Percentiles rank a stretch among this genome's conserved stretches.
Evolutionary conservation across 1,140 invertebrate genomes (phyloP).

Genomic region (Drosophila biarmipes): DNA sequence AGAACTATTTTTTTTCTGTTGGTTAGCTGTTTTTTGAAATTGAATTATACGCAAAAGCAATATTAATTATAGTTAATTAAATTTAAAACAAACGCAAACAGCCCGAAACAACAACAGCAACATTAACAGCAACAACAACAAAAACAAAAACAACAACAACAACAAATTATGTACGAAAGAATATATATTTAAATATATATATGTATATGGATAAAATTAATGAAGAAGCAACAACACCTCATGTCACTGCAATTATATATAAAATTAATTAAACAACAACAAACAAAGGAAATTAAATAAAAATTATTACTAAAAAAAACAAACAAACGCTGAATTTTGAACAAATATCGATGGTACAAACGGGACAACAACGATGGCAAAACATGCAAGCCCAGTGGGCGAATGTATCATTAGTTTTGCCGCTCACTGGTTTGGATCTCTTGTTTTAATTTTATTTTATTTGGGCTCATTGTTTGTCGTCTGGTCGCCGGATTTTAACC

Average conservation of each 20-base stretch:
- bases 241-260: slow-evolving; percentile 83
- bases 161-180: slow-evolving; percentile 45
- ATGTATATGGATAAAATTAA: slow-evolving; percentile 71
- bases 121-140: slow-evolving; percentile 13
- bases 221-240: slow-evolving; percentile 81
- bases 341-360: slow-evolving; percentile 15
- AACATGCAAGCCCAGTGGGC: slow-evolving; percentile 46
- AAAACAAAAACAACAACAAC: slow-evolving; percentile 13
- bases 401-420: slow-evolving; percentile 64
- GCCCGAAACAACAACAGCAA: slow-evolving; percentile 28
- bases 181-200: slow-evolving; percentile 48
- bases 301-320: slow-evolving; percentile 78
- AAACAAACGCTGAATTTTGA: slow-evolving; percentile 25
- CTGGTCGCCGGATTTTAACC: slow-evolving; percentile 11
- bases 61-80: slow-evolving; percentile 83
- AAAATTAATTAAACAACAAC: slow-evolving; percentile 79
- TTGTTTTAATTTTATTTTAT: slow-evolving; percentile 6
- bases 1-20: slow-evolving; percentile 58
- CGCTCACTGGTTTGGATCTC: slow-evolving; percentile 15
- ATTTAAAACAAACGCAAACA: slow-evolving; percentile 71
- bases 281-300: slow-evolving; percentile 81
- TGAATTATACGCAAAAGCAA: slow-evolving; percentile 81
- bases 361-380: slow-evolving; percentile 12
- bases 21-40: slow-evolving; percentile 78
- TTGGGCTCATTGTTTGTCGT: slow-evolving; percentile 17